A percentile compares a stretch with the other conserved stretches of the same genome.
These are phyloP conservation scores for Harmothoe impar DNA, from an alignment of 2,888 invertebrate species.

Conservation along the genomic window DNA sequence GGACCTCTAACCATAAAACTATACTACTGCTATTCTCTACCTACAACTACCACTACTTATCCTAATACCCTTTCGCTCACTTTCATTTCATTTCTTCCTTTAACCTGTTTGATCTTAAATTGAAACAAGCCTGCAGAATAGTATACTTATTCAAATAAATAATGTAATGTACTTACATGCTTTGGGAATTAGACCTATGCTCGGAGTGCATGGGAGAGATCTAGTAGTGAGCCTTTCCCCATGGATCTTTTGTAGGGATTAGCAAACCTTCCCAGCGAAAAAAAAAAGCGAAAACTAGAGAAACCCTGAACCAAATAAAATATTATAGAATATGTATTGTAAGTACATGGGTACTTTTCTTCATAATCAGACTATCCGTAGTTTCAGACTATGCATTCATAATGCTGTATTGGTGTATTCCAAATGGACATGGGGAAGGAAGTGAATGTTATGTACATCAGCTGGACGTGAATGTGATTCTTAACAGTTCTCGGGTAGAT, in stretches of 20 bases:
- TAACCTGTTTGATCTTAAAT: neutral
- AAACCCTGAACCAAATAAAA: too few species aligned
- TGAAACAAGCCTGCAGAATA: conserved; percentile 47
- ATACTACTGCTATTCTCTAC: conserved; percentile 49
- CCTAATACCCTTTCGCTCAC: conserved; percentile 14
- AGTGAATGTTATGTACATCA: conserved; percentile 21
- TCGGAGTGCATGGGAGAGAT: conserved; percentile 3
- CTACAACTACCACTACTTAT: conserved; percentile 46
- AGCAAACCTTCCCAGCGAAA: too few species aligned
- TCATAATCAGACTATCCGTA: too few species aligned
- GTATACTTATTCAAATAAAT: neutral
- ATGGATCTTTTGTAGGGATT: neutral
- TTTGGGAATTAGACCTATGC: conserved; percentile 4
- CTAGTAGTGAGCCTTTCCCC: conserved; percentile 28
- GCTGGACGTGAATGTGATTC: conserved; percentile 42
- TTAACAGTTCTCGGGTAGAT: neutral
- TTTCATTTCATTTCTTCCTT: conserved; percentile 11
- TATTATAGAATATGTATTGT: too few species aligned
- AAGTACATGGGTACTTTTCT: too few species aligned
- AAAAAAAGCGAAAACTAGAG: too few species aligned
- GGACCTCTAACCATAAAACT: conserved; percentile 24
- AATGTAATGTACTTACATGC: conserved; percentile 40
- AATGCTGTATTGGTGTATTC: too few species aligned
- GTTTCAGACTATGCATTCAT: too few species aligned
- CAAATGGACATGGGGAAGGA: conserved; percentile 41